Conservation (phyloP, 1,140 invertebrate species). For the Procambarus clarkii region DNA sequence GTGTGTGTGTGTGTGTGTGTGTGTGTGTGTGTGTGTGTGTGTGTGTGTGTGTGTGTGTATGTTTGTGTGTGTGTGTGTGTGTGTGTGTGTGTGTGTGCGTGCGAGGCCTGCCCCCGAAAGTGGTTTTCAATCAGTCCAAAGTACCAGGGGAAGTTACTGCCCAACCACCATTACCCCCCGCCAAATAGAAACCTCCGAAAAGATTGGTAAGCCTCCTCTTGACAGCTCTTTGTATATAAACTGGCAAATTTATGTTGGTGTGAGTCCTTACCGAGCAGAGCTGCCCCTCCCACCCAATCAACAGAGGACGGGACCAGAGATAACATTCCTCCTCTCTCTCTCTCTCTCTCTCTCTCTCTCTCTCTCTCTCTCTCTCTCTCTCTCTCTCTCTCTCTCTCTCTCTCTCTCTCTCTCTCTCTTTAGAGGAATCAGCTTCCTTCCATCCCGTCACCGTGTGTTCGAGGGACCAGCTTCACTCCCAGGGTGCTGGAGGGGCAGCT, state of each 20-base stretch:
- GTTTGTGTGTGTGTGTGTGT: background rate
- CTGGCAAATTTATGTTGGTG: conserved; percentile 52
- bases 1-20: no score
- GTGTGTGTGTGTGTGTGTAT: background rate
- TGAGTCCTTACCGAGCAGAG: conserved; percentile 6
- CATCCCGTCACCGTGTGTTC: no score
- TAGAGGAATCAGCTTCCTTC: background rate
- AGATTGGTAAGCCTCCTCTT: conserved; percentile 47
- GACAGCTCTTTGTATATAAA: conserved; percentile 45
- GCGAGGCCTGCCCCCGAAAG: background rate
- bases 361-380: background rate
- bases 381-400: background rate
- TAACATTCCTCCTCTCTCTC: conserved; percentile 19
- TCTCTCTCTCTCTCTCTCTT: conserved; percentile 10
- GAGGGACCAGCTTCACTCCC: no score
- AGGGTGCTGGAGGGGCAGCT: no score
- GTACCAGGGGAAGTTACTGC: conserved; percentile 30
- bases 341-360: background rate
- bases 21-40: background rate
- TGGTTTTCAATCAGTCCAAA: conserved; percentile 51
- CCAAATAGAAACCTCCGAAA: conserved; percentile 49
- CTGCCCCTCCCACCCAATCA: conserved; percentile 31
- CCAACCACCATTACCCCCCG: conserved; percentile 34
- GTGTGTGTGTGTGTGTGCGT: background rate
- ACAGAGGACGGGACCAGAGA: background rate